Percentiles rank a stretch among this genome's conserved stretches.
These are phyloP conservation scores for Chanos chanos DNA, from an alignment of 2,797 vertebrate genomes.

Conservation along the genomic window DNA sequence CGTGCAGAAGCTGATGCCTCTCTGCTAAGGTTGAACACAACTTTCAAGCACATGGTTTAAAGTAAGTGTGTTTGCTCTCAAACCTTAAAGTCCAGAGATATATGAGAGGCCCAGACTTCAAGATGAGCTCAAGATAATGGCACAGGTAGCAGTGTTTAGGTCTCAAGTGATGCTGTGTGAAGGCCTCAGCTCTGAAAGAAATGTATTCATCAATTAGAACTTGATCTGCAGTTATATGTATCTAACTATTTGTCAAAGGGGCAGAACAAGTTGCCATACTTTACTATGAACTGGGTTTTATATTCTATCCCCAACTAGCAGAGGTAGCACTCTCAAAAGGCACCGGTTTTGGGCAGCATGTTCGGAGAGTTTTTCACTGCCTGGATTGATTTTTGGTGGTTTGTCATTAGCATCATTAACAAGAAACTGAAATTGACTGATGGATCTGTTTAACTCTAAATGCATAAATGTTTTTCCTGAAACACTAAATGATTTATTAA, in stretches of 20 bases:
- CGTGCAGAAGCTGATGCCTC: slow-evolving; percentile 25
- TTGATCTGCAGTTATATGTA: too few species aligned
- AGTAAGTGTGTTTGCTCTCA: slow-evolving; percentile 36
- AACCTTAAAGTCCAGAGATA: slow-evolving; percentile 33
- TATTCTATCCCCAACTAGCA: background rate
- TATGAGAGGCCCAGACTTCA: slow-evolving; percentile 24
- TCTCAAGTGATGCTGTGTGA: slow-evolving; percentile 1
- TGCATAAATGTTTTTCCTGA: slow-evolving; percentile 3
- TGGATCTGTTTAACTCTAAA: slow-evolving; percentile 28
- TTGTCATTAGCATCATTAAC: slow-evolving; percentile 23
- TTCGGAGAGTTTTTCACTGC: slow-evolving; percentile 14
- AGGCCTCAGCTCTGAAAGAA: background rate
- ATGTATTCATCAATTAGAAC: slow-evolving; percentile 30
- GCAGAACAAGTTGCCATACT: background rate
- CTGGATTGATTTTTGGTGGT: slow-evolving; percentile 25
- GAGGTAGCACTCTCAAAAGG: background rate
- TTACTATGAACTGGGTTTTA: background rate
- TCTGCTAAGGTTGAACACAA: slow-evolving; percentile 21
- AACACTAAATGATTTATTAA: too few species aligned
- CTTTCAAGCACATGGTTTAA: slow-evolving; percentile 35
- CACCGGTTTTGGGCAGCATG: slow-evolving; percentile 41
- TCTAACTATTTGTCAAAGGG: too few species aligned
- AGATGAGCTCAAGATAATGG: slow-evolving; percentile 31
- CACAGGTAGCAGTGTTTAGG: slow-evolving; percentile 39
- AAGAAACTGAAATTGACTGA: slow-evolving; percentile 28